phyloP scores from a whole-genome alignment of 2,888 invertebrate genomes.

The Meganola albula region DNA sequence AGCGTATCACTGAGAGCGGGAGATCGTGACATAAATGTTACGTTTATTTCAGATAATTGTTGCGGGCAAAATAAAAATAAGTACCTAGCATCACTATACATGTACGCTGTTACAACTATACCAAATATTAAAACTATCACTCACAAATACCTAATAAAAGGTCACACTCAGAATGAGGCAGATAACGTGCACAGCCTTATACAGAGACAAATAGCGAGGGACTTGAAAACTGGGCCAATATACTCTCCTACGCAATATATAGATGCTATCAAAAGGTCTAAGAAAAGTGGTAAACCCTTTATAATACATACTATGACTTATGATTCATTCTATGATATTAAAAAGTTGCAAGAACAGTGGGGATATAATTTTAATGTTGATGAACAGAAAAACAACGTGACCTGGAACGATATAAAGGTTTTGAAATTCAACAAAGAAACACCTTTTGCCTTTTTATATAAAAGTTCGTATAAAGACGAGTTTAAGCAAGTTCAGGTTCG shows the following conservation, averaged over 20 bases:
- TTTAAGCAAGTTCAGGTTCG: constrained; percentile 8
- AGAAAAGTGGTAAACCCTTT: constrained; percentile 11
- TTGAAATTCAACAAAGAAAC: constrained; percentile 8
- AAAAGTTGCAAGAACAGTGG: constrained; percentile 12
- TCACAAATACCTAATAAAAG: constrained; percentile 16
- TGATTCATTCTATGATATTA: constrained; percentile 6
- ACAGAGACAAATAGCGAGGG: constrained; percentile 11
- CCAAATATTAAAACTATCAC: constrained; percentile 12
- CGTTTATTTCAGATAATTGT: constrained; percentile 13
- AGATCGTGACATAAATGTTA: constrained; percentile 7
- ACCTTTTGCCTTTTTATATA: constrained; percentile 10
- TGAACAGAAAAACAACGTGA: constrained; percentile 8
- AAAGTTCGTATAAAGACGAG: constrained; percentile 9
- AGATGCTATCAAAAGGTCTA: constrained; percentile 9
- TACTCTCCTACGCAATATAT: constrained; percentile 12
- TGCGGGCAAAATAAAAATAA: constrained; percentile 14
- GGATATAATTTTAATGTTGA: constrained; percentile 11
- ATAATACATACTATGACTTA: constrained; percentile 6
- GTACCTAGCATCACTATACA: constrained; percentile 6
- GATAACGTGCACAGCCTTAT: constrained; percentile 15
- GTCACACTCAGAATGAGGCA: constrained; percentile 17
- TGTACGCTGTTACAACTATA: constrained; percentile 8
- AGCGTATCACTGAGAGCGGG: neutral
- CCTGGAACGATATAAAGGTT: constrained; percentile 10
- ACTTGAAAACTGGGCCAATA: constrained; percentile 14